These are phyloP conservation scores for Orthonychiurus folsomi DNA, from an alignment of 2,888 invertebrate species.

Conservation along the genomic window DNA sequence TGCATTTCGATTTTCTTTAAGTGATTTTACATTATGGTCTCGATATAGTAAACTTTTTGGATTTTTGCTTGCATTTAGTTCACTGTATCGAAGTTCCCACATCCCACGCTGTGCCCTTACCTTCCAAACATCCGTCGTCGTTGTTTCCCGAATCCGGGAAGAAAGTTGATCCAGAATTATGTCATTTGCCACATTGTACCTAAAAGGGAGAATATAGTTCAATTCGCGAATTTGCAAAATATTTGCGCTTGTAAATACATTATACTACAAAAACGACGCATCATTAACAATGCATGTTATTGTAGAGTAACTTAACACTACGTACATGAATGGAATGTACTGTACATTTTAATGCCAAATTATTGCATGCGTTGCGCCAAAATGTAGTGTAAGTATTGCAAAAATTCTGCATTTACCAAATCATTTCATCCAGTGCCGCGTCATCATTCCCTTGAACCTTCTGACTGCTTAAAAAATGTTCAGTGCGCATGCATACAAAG, in stretches of 20 bases:
- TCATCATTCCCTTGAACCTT: conserved; percentile 25
- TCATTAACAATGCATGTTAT: too few species aligned
- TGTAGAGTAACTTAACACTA: too few species aligned
- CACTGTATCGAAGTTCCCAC: too few species aligned
- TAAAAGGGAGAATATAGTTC: background rate
- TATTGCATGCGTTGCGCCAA: too few species aligned
- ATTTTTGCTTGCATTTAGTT: too few species aligned
- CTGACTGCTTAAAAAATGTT: conserved; percentile 19
- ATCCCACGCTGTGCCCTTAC: conserved; percentile 13
- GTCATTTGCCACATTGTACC: conserved; percentile 42
- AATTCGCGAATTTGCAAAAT: background rate
- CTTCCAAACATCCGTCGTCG: conserved; percentile 42
- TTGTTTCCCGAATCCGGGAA: conserved; percentile 41
- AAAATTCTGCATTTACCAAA: conserved; percentile 32
- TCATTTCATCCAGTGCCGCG: conserved; percentile 39
- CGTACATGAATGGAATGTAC: too few species aligned
- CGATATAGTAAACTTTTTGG: too few species aligned
- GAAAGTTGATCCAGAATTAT: conserved; percentile 43
- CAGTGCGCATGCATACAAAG: too few species aligned
- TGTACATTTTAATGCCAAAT: too few species aligned
- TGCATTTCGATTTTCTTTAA: background rate
- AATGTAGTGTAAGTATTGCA: background rate
- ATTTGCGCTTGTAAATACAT: background rate
- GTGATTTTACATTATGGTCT: background rate
- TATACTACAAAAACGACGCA: background rate